A percentile compares a stretch with the other conserved stretches of the same genome.
Conservation (phyloP, 2,113 vertebrate species). For the Xiphophorus couchianus region DNA sequence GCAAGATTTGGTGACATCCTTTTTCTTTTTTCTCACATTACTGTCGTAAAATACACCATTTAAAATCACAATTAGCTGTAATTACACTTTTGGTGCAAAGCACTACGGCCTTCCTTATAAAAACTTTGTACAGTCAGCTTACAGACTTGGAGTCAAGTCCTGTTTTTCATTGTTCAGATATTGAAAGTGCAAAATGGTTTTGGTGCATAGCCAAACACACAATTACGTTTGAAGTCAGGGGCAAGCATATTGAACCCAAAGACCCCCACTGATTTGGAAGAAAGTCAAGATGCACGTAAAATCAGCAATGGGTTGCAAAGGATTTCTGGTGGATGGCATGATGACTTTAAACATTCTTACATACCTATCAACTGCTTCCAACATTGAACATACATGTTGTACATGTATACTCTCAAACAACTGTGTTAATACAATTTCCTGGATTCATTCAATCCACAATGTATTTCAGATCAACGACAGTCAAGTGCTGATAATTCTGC, state of each 20-base stretch:
- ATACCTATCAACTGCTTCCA: background rate
- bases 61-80: conserved; percentile 50
- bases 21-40: conserved; percentile 4
- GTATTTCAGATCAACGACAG: no score
- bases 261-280: background rate
- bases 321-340: background rate
- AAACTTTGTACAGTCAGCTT: conserved; percentile 22
- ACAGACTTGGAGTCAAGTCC: conserved; percentile 9
- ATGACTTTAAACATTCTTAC: background rate
- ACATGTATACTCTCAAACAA: background rate
- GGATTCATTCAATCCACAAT: no score
- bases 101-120: conserved; percentile 37
- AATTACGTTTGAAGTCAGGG: background rate
- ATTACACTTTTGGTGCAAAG: conserved; percentile 45
- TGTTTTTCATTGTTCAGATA: conserved; percentile 19
- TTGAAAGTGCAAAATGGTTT: background rate
- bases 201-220: background rate
- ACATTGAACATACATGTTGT: background rate
- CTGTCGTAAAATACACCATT: conserved; percentile 40
- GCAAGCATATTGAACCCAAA: background rate
- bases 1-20: conserved; percentile 53
- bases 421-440: background rate
- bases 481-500: no score
- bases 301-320: background rate
- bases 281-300: background rate